Percentiles rank a stretch among this genome's conserved stretches.
phyloP scores from a whole-genome alignment of 2,113 vertebrate species.

The Tragelaphus buxtoni region DNA sequence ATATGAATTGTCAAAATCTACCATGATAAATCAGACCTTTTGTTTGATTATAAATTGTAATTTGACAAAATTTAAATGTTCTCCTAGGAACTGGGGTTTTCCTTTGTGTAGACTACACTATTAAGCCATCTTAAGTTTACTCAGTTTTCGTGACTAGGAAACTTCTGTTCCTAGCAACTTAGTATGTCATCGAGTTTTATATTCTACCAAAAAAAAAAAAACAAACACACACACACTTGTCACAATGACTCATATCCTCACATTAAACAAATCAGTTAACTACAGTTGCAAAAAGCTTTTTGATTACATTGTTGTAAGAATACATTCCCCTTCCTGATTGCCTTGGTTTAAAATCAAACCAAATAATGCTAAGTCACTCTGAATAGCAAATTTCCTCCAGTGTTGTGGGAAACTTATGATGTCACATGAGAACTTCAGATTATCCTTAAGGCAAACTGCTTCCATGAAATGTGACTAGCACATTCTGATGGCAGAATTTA shows the following conservation, averaged over 20 bases:
- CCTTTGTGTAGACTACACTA: neutral
- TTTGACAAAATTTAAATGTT: neutral
- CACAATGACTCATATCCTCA: constrained; percentile 63
- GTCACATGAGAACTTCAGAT: neutral
- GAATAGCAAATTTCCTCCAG: constrained; percentile 48
- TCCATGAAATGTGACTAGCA: neutral
- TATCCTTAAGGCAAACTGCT: neutral
- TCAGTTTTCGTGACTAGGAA: neutral
- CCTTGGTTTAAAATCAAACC: constrained; percentile 27
- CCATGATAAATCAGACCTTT: neutral
- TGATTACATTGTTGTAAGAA: constrained; percentile 29
- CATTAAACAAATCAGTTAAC: neutral
- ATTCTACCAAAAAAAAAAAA: neutral
- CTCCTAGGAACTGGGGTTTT: neutral
- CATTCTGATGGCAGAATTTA: neutral
- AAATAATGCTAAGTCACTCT: constrained; percentile 75
- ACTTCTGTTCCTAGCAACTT: neutral
- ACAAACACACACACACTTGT: neutral
- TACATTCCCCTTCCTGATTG: neutral
- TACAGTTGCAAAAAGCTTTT: constrained; percentile 6
- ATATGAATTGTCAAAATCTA: neutral
- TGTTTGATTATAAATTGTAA: neutral
- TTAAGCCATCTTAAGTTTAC: neutral
- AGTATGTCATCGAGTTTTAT: neutral
- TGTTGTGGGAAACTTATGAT: neutral